These are phyloP conservation scores for Vidua macroura DNA, from an alignment of 2,113 vertebrate species.

Conservation along the genomic window DNA sequence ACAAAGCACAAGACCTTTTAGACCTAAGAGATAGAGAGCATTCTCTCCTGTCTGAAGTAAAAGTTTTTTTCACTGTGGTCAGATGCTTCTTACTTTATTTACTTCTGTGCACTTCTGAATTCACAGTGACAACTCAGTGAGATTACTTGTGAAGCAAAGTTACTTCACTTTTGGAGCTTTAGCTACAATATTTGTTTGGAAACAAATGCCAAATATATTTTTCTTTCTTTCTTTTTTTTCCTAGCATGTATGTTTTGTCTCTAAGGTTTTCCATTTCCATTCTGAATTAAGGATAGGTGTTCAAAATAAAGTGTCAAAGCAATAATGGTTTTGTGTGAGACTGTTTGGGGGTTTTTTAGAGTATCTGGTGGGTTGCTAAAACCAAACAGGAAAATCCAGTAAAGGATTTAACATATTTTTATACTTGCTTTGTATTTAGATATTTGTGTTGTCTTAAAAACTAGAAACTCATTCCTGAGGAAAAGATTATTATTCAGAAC, in stretches of 20 bases:
- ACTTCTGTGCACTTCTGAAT: neutral
- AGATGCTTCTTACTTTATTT: neutral
- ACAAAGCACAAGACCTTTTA: neutral
- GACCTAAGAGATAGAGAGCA: neutral
- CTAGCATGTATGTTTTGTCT: neutral
- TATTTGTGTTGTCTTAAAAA: neutral
- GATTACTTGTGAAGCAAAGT: neutral
- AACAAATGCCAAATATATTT: neutral
- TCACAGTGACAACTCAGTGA: neutral
- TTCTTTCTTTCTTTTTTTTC: neutral
- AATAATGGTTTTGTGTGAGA: neutral
- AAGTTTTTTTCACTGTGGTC: neutral
- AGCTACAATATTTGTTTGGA: neutral
- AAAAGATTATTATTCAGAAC: neutral
- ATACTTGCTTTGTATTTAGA: neutral
- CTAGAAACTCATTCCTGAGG: neutral
- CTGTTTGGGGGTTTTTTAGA: neutral
- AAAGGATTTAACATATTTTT: neutral
- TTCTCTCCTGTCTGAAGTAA: neutral
- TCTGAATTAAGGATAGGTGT: neutral
- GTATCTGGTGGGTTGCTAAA: neutral
- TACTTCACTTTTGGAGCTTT: neutral
- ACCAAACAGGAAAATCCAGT: neutral
- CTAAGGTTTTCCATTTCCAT: neutral
- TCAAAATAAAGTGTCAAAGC: neutral